Base-by-base conservation (phyloP, 1,140 invertebrate species). In the Neotoxoptera formosana region DNA sequence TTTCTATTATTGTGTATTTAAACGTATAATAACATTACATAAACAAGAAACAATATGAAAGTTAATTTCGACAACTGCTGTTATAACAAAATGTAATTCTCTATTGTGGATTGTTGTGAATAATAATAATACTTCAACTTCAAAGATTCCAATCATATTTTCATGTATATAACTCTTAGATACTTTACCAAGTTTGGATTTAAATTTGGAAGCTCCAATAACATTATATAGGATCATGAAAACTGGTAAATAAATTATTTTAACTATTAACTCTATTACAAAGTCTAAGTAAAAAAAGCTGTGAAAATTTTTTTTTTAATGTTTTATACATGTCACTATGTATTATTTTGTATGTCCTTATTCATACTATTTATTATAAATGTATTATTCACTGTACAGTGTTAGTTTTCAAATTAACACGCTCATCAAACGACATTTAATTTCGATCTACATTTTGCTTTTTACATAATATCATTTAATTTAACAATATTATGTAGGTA, bases 101-200 rank as follows among this genome's bases (percentile, higher is more conserved):
- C n/a, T 36, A 36, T 53, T 36, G n/a, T 25, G 8, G 25, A 53
- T 89, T 53, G 36, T 47, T 86, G 7, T 86, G 36, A 86, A 53
- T 89, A 53, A 36, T 89, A 89, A 87, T 47, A 11, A 48, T 87
- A 48, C n/a, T 48, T 84, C 23, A 84, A 34, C 30, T 88, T n/a
- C 48, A 48, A n/a, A 34, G 30, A 88, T 88, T n/a, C 30, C 47
- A 51, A 88, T 88, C 86, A 48, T 88, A 48, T 88, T 88, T 48
- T 1, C 47, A 36, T 17, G 30, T 47, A 47, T 41, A 45, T 41
- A 45, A 86, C 41, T 86, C 9, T 17, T 53, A n/a, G 0, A 7
- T 53, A 51, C 30, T 11, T 14, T 21, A 3, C 4, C 4, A 21
- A 53, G 9, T 51, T 89, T n/a, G 8, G 9, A 36, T 21, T 89